Evolutionary conservation across 2,113 vertebrate species (phyloP).

Genomic region (Mustela nigripes): DNA sequence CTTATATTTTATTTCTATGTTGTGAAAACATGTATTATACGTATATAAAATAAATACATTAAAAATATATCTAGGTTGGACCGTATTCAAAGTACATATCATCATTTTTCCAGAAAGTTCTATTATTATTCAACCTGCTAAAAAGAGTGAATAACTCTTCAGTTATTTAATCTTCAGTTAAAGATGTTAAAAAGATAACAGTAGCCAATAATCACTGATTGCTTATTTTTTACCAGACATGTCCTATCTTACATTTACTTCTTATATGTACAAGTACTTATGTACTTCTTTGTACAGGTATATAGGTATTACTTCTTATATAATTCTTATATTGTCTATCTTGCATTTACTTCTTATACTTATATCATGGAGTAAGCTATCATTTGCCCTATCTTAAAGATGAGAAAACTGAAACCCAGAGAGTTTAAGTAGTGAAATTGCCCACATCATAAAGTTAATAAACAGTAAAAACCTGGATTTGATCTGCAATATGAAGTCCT

Average conservation of each 20-base stretch:
- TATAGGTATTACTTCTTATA: neutral
- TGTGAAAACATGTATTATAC: neutral
- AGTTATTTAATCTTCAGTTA: neutral
- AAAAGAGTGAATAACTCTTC: neutral
- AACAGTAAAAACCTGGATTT: neutral
- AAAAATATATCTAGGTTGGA: neutral
- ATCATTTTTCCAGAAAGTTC: neutral
- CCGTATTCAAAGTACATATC: neutral
- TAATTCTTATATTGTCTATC: neutral
- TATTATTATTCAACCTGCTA: neutral
- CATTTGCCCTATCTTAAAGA: neutral
- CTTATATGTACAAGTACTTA: neutral
- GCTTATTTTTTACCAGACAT: neutral
- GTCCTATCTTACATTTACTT: neutral
- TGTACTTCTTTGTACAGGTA: neutral
- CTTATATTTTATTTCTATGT: neutral
- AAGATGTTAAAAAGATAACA: neutral
- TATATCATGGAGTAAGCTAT: neutral
- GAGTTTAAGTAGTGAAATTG: neutral
- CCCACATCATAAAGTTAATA: neutral
- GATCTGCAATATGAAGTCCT: neutral
- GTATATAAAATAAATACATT: neutral
- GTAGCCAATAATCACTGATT: neutral
- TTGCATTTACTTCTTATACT: neutral
- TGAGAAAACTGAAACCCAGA: neutral